phyloP scores from a whole-genome alignment of 53 echinoderm and acorn worm genomes.

The Patiria pectinifera region DNA sequence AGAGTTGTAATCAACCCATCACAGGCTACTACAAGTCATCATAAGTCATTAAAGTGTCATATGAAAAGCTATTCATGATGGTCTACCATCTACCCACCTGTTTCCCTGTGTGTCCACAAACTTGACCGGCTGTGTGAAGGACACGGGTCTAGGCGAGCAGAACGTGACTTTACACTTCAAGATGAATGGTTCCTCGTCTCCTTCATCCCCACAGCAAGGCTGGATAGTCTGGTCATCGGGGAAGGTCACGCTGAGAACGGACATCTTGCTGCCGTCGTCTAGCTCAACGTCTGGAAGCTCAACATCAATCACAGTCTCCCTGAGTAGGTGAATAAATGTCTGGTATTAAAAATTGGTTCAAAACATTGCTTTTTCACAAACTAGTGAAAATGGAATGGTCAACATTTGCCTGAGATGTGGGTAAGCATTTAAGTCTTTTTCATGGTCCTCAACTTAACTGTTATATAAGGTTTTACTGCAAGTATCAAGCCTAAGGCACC shows the following conservation, averaged over 20 bases:
- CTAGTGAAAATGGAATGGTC: background rate
- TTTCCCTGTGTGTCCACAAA: conserved; percentile 93
- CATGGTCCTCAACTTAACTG: too few relatives aligned
- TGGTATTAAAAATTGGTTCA: background rate
- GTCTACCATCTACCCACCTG: conserved; percentile 88
- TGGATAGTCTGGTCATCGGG: conserved; percentile 93
- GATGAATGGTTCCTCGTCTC: conserved; percentile 78
- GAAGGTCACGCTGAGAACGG: conserved; percentile 89
- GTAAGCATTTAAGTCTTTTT: too few relatives aligned
- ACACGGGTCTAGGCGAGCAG: conserved; percentile 93
- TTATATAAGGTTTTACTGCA: too few relatives aligned
- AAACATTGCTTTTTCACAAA: background rate
- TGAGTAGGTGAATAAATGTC: conserved; percentile 2
- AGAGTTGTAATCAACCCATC: too few relatives aligned
- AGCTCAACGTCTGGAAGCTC: conserved; percentile 96
- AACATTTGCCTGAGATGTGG: too few relatives aligned
- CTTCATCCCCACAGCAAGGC: conserved; percentile 84
- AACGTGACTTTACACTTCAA: conserved; percentile 94
- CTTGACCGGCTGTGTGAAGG: conserved; percentile 93
- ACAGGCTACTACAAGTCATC: too few relatives aligned
- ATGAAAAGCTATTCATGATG: too few relatives aligned
- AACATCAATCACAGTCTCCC: conserved; percentile 91
- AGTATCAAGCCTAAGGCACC: too few relatives aligned
- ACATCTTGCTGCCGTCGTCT: conserved; percentile 90
- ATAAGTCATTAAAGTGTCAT: too few relatives aligned